Percentiles rank a stretch among this genome's conserved stretches.
These are phyloP conservation scores for Peromyscus attwateri DNA, from an alignment of 2,797 vertebrate genomes.

Conservation along the genomic window DNA sequence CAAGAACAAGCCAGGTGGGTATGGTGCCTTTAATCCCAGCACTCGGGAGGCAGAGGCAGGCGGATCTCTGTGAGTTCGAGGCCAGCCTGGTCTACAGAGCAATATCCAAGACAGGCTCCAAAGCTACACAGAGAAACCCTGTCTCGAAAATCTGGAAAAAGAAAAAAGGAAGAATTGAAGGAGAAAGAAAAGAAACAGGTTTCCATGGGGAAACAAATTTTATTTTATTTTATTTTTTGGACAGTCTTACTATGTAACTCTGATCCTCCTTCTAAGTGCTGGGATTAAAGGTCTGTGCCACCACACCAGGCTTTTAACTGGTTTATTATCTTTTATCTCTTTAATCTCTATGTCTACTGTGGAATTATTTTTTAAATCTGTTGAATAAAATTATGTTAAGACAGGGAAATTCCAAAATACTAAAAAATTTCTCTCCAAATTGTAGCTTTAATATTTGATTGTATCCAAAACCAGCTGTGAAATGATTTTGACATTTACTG, in stretches of 20 bases:
- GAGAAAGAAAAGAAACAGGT: slow-evolving; percentile 1
- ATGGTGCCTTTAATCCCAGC: not conserved
- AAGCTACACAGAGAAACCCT: not conserved
- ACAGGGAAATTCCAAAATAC: slow-evolving; percentile 48
- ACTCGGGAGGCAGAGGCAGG: not conserved
- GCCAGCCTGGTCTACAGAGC: not conserved
- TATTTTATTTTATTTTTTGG: not conserved
- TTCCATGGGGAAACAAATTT: not conserved
- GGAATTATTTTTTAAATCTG: slow-evolving; percentile 25
- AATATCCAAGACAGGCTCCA: not conserved
- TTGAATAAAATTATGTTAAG: slow-evolving; percentile 38
- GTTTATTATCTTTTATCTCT: slow-evolving; percentile 16
- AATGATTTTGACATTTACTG: not conserved
- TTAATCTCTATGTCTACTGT: not conserved
- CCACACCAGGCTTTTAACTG: not conserved
- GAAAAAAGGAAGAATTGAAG: too few species aligned
- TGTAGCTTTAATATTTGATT: slow-evolving; percentile 3
- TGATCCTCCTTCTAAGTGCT: not conserved
- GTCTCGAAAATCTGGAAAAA: not conserved
- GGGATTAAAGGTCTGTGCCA: not conserved
- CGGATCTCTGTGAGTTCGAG: not conserved
- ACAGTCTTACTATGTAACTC: not conserved
- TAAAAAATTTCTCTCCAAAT: not conserved
- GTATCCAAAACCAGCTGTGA: not conserved
- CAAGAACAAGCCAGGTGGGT: not conserved